Percentiles rank a stretch among this genome's conserved stretches.
Conservation (phyloP, 2,113 vertebrate species). For the Circaetus gallicus region DNA sequence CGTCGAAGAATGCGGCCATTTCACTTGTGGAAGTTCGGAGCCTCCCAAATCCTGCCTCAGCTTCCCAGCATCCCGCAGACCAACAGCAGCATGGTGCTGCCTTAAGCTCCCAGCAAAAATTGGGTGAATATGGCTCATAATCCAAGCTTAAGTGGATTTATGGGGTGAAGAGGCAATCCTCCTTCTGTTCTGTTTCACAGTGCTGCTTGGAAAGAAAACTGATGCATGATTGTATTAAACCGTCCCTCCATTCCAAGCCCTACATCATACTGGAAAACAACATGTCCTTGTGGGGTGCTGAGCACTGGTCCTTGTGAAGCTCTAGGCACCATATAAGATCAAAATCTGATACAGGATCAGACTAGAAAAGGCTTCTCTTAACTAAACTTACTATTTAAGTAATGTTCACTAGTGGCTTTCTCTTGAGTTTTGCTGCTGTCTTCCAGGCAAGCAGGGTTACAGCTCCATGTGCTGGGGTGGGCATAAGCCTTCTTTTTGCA, state of each 20-base stretch:
- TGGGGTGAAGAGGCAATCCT: slow-evolving; percentile 32
- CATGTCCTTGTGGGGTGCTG: neutral
- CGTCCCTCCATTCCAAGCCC: neutral
- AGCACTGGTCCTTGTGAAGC: neutral
- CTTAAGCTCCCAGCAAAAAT: slow-evolving; percentile 48
- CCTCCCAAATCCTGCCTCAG: neutral
- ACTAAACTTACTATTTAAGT: neutral
- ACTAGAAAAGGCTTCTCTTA: neutral
- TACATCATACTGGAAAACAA: neutral
- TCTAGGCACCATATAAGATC: neutral
- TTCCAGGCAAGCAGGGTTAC: neutral
- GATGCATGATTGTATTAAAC: neutral
- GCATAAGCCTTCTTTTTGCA: neutral
- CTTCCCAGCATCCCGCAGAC: neutral
- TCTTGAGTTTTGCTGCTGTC: neutral
- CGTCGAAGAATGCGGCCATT: accelerated
- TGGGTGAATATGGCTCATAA: slow-evolving; percentile 54
- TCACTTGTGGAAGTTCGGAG: neutral
- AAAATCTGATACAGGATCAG: neutral
- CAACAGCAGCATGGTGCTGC: neutral
- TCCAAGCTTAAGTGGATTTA: slow-evolving; percentile 57
- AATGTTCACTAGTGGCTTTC: neutral
- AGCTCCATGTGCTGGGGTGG: neutral
- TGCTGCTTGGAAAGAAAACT: neutral
- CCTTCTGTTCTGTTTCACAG: slow-evolving; percentile 35